These are phyloP conservation scores for Callocephalon fimbriatum DNA, from an alignment of 2,113 vertebrate genomes.

Conservation along the genomic window DNA sequence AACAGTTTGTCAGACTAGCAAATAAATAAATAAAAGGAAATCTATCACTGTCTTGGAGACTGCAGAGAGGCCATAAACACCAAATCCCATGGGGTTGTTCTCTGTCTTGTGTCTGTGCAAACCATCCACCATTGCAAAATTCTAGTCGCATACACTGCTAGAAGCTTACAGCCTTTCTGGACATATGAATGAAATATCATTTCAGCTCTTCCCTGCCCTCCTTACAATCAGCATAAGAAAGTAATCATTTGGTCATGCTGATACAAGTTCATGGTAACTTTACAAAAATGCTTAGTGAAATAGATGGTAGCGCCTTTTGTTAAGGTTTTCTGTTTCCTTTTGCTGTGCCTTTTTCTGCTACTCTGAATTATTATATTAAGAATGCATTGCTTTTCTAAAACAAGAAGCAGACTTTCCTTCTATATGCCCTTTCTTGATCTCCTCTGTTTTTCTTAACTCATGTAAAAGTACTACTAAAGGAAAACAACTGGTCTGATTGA, in stretches of 20 bases:
- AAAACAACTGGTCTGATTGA: background rate
- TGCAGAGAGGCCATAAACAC: fast-evolving
- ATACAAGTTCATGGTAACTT: background rate
- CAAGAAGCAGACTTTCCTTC: background rate
- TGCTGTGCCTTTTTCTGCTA: background rate
- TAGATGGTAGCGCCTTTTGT: background rate
- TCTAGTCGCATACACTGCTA: background rate
- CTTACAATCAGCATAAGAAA: background rate
- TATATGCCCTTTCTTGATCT: background rate
- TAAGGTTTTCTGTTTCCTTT: background rate
- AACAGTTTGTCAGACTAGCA: background rate
- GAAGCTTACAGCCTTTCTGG: background rate
- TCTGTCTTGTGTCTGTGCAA: background rate
- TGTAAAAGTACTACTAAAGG: background rate
- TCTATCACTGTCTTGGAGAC: background rate
- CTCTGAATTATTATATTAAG: background rate
- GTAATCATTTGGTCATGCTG: background rate
- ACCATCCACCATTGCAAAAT: background rate
- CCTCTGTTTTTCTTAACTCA: background rate
- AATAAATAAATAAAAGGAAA: background rate
- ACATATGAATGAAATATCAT: background rate
- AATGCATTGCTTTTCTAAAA: background rate
- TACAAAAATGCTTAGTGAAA: background rate
- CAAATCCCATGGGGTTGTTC: fast-evolving
- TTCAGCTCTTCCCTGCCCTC: background rate